Percentiles rank a stretch among this genome's conserved stretches.
Conservation (phyloP, 2,113 vertebrate genomes). For the Albula goreensis region DNA sequence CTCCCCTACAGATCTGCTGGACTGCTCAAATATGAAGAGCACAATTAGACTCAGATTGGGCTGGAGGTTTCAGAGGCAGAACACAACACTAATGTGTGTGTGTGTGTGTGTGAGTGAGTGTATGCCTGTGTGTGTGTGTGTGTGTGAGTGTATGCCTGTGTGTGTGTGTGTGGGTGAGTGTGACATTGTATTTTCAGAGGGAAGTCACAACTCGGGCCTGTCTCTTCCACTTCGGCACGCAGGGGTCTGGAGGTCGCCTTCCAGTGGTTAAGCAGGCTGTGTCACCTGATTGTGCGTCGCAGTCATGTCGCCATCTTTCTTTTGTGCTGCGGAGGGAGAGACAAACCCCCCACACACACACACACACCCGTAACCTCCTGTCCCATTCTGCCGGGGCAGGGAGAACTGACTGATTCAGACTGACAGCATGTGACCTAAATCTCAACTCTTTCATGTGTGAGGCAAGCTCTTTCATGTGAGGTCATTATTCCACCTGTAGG, state of each 20-base stretch:
- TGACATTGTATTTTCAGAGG: slow-evolving; percentile 75
- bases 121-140: background rate
- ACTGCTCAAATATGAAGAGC: background rate
- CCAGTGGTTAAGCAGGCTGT: slow-evolving; percentile 48
- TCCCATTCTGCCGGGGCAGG: slow-evolving; percentile 48
- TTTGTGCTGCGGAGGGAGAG: slow-evolving; percentile 47
- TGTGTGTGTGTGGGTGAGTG: slow-evolving; percentile 36
- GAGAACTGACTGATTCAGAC: slow-evolving; percentile 62
- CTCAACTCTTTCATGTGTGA: slow-evolving; percentile 41
- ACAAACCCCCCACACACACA: slow-evolving; percentile 39
- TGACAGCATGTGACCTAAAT: slow-evolving; percentile 65
- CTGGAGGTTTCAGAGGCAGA: background rate
- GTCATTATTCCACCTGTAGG: slow-evolving; percentile 5
- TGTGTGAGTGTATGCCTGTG: background rate
- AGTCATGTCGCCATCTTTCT: slow-evolving; percentile 32
- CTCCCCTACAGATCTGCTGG: background rate
- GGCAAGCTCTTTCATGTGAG: background rate
- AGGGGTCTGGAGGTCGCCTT: slow-evolving; percentile 73
- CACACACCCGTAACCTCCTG: slow-evolving; percentile 14
- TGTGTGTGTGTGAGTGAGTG: background rate
- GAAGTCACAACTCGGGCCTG: slow-evolving; percentile 73
- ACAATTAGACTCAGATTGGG: background rate
- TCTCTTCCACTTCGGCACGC: slow-evolving; percentile 46
- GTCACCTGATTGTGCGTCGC: slow-evolving; percentile 61
- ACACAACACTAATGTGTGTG: background rate